Evolutionary conservation across 92 coral and sea anemone genomes (phyloP), one percentile per base, ranked within the genome.

Genomic region (Epizoanthus ramosus): DNA sequence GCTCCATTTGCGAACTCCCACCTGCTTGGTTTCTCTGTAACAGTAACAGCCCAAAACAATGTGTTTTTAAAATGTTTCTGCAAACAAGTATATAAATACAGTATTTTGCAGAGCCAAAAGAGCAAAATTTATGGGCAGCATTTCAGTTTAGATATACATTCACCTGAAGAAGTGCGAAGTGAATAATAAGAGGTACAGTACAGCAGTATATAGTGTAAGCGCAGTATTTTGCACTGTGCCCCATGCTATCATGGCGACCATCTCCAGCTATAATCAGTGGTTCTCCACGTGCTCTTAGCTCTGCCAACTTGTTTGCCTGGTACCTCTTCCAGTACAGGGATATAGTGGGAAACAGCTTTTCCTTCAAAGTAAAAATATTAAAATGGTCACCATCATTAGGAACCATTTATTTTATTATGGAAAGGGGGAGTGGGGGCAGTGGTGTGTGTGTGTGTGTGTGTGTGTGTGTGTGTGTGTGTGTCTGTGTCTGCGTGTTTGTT

Each of bases 21-120:
- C 86, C 86, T 68, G 80, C 79, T 71, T 83, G 70, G 63, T 80
- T 80, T 63, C 85, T 80, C 85, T 80, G n/a, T 64, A 43, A 35
- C n/a, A n/a, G n/a, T n/a, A n/a, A 58, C 19, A 39, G 24, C 43
- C 61, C 19, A 79, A 33, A 59, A 59, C 43, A 59, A 35, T 35
- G 4, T 35, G 39, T 35, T 35, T 35, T 35, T 35, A 35, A 2
- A 35, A 4, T 35, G 4, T 35, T 4, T 35, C 4, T 35, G 4
- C 39, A 35, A 35, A 35, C 4, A 4, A 2, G 4, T 4, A 35
- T n/a, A n/a, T n/a, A n/a, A n/a, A n/a, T n/a, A n/a, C n/a, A n/a
- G n/a, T n/a, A n/a, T n/a, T n/a, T n/a, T n/a, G n/a, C n/a, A n/a
- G n/a, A n/a, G n/a, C n/a, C n/a, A n/a, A n/a, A n/a, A n/a, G n/a